Percentiles rank a stretch among this genome's conserved stretches.
phyloP scores from a whole-genome alignment of 2,113 vertebrate genomes.

The Todiramphus saurophagus region DNA sequence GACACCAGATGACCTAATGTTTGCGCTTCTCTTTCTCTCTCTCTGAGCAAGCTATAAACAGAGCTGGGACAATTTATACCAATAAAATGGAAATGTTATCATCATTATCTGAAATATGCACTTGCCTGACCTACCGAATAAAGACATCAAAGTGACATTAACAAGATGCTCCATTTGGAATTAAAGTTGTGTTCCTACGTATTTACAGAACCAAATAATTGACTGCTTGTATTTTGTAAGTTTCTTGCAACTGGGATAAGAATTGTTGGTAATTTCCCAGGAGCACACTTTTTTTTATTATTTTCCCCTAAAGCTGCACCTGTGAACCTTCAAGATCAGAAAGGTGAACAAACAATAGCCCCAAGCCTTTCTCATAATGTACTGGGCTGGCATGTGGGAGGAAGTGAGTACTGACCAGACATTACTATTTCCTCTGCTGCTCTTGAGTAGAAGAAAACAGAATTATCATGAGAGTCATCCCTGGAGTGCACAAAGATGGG shows the following conservation, averaged over 20 bases:
- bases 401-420: background rate
- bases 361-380: background rate
- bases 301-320: background rate
- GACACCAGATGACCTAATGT: background rate
- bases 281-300: background rate
- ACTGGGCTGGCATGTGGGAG: background rate
- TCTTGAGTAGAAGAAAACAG: background rate
- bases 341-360: background rate
- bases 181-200: accelerated
- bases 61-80: background rate
- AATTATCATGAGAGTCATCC: background rate
- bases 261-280: background rate
- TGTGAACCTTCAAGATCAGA: background rate
- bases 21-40: background rate
- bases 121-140: background rate
- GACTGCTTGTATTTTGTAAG: background rate
- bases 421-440: background rate
- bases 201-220: background rate
- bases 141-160: background rate
- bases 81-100: background rate
- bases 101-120: background rate
- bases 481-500: accelerated
- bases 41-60: background rate
- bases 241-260: background rate
- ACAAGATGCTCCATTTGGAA: background rate